Percentiles rank a stretch among this genome's conserved stretches.
These are phyloP conservation scores for Artibeus jamaicensis DNA, from an alignment of 2,797 vertebrate species.

Conservation along the genomic window DNA sequence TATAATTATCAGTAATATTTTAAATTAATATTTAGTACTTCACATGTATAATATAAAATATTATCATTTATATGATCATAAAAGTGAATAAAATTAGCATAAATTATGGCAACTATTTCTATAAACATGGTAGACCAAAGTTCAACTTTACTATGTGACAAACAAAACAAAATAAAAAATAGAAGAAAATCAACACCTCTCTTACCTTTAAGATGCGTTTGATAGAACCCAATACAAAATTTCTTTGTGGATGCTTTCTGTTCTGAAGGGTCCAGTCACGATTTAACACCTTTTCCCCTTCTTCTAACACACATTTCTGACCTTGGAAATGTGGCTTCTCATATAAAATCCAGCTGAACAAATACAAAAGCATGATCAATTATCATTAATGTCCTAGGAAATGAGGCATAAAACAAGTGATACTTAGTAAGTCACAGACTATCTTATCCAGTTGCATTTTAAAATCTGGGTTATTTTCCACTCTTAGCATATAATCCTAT, in stretches of 20 bases:
- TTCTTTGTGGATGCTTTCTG: conserved; percentile 69
- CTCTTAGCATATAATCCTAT: neutral
- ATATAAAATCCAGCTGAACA: conserved; percentile 89
- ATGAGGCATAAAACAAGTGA: neutral
- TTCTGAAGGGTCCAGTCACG: conserved; percentile 79
- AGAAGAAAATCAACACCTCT: neutral
- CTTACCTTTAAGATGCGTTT: conserved; percentile 87
- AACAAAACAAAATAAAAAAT: neutral
- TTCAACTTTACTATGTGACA: neutral
- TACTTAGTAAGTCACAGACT: neutral
- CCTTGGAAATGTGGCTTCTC: conserved; percentile 87
- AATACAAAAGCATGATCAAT: conserved; percentile 39
- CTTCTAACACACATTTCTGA: conserved; percentile 86
- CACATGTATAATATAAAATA: neutral
- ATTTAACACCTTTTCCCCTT: conserved; percentile 86
- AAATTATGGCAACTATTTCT: conserved; percentile 12
- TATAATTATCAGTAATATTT: neutral
- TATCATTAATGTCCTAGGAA: conserved; percentile 26
- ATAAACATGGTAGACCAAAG: neutral
- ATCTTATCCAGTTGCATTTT: neutral
- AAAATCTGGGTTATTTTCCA: neutral
- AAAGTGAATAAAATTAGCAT: neutral
- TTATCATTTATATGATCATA: neutral
- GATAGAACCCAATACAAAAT: conserved; percentile 86
- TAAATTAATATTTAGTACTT: conserved; percentile 7